Percentiles rank a stretch among this genome's conserved stretches.
phyloP scores from a whole-genome alignment of 2,888 invertebrate species.

The Pterostichus niger region DNA sequence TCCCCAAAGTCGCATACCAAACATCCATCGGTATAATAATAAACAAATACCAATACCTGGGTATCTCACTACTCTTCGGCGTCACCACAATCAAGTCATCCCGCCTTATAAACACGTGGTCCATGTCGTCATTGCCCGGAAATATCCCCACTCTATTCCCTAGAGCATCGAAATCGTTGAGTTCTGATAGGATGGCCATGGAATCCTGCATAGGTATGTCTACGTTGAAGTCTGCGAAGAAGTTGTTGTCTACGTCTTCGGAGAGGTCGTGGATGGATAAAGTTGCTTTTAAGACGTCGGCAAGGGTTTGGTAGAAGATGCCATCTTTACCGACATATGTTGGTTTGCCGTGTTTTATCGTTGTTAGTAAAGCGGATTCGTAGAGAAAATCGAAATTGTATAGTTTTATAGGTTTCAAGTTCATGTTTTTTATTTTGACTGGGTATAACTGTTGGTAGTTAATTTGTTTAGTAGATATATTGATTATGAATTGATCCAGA shows the following conservation, averaged over 20 bases:
- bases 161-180: conserved; percentile 33
- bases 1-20: conserved; percentile 13
- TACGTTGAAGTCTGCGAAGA: not conserved
- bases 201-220: not conserved
- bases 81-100: conserved; percentile 12
- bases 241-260: not conserved
- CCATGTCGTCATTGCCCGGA: not conserved
- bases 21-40: conserved; percentile 29
- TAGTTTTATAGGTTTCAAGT: conserved; percentile 26
- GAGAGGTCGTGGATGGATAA: not conserved
- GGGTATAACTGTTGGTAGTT: not conserved
- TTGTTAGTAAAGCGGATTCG: conserved; percentile 3
- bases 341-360: not conserved
- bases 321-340: conserved; percentile 13
- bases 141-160: not conserved
- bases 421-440: conserved; percentile 24
- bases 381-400: conserved; percentile 12
- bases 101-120: not conserved
- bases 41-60: conserved; percentile 48
- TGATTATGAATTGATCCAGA: conserved; percentile 7
- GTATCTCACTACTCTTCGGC: conserved; percentile 32
- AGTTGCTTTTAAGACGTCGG: not conserved
- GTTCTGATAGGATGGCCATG: not conserved
- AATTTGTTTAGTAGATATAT: not conserved
- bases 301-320: not conserved